phyloP scores from a whole-genome alignment of 2,888 invertebrate genomes.

The Drosophila crucigera region DNA sequence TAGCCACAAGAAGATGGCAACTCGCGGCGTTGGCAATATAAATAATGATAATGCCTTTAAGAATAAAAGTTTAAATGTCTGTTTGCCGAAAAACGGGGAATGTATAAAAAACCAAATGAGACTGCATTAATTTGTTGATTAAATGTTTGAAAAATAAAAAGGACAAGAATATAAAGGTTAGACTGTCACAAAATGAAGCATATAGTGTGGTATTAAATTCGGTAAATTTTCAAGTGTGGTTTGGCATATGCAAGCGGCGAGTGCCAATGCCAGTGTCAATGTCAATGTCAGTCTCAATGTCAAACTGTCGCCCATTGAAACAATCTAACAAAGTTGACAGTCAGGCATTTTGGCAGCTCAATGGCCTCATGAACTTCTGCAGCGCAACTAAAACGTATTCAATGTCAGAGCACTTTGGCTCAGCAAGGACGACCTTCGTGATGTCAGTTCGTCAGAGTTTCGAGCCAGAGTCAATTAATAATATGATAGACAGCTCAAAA shows the following conservation, averaged over 20 bases:
- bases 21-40: slow-evolving; percentile 58
- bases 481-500: slow-evolving; percentile 59
- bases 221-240: slow-evolving; percentile 13
- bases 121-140: slow-evolving; percentile 43
- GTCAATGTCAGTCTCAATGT: slow-evolving; percentile 69
- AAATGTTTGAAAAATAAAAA: slow-evolving; percentile 27
- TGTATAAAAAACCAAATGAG: slow-evolving; percentile 1
- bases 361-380: slow-evolving; percentile 69
- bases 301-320: slow-evolving; percentile 63
- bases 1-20: slow-evolving; percentile 62
- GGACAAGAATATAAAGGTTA: slow-evolving; percentile 20
- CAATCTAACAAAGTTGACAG: slow-evolving; percentile 49
- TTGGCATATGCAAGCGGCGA: slow-evolving; percentile 30
- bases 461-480: slow-evolving; percentile 69
- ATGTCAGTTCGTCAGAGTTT: slow-evolving; percentile 37
- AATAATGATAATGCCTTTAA: slow-evolving; percentile 59
- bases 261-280: slow-evolving; percentile 52
- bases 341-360: slow-evolving; percentile 49
- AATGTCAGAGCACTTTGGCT: slow-evolving; percentile 57
- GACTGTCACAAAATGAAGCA: slow-evolving; percentile 16
- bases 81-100: background rate
- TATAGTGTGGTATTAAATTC: slow-evolving; percentile 14
- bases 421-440: slow-evolving; percentile 45
- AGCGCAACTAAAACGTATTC: slow-evolving; percentile 75
- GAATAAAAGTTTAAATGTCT: slow-evolving; percentile 1